These are phyloP conservation scores for Calvadosia cruxmelitensis DNA, from an alignment of 30 jellyfish, hydroid and myxozoan genomes.

Conservation along the genomic window DNA sequence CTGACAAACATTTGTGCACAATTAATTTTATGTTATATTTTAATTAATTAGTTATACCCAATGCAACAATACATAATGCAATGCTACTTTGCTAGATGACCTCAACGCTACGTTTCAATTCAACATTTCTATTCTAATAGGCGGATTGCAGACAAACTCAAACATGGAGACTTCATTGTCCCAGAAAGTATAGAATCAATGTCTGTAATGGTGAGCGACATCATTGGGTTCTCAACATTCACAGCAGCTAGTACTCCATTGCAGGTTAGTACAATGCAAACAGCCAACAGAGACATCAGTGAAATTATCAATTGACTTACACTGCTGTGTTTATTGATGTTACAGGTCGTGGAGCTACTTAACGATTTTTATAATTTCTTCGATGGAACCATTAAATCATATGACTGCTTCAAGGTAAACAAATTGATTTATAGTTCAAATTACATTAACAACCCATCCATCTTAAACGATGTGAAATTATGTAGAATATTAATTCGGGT, in stretches of 20 bases:
- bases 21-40: too few species aligned
- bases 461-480: too few species aligned
- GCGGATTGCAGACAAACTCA: slow-evolving; percentile 51
- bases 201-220: slow-evolving; percentile 42
- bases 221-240: slow-evolving; percentile 59
- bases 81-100: too few species aligned
- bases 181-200: slow-evolving; percentile 50
- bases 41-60: too few species aligned
- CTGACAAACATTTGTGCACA: too few species aligned
- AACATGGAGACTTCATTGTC: slow-evolving; percentile 42
- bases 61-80: too few species aligned
- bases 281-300: neutral
- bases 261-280: slow-evolving; percentile 31
- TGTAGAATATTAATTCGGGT: too few species aligned
- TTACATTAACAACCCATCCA: too few species aligned
- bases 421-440: too few species aligned
- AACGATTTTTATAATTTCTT: slow-evolving; percentile 35
- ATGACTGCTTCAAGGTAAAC: slow-evolving; percentile 63
- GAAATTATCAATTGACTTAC: neutral
- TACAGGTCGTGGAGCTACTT: slow-evolving; percentile 41
- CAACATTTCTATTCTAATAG: slow-evolving; percentile 4
- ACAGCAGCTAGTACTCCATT: slow-evolving; percentile 44
- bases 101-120: neutral
- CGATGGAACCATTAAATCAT: slow-evolving; percentile 30
- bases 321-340: neutral